Conservation (phyloP, 2,888 invertebrate genomes). For the Osmoderma eremita region DNA sequence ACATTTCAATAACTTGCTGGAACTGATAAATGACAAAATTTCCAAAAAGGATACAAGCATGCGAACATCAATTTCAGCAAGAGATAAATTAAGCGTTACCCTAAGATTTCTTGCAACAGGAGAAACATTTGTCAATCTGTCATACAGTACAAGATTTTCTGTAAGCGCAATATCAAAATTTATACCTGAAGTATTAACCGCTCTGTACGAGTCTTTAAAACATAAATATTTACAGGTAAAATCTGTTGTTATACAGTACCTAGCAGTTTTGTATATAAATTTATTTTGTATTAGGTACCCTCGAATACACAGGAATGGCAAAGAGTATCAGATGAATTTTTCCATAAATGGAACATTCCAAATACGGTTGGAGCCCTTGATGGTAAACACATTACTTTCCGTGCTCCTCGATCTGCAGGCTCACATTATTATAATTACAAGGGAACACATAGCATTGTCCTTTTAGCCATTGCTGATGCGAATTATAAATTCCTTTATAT, state of each 20-base stretch:
- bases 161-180: neutral
- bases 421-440: constrained; percentile 52
- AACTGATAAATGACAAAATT: no score
- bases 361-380: constrained; percentile 49
- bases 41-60: no score
- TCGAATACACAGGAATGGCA: constrained; percentile 21
- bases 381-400: constrained; percentile 50
- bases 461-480: constrained; percentile 51
- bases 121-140: neutral
- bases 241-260: neutral
- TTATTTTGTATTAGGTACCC: constrained; percentile 29
- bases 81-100: neutral
- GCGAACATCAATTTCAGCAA: no score
- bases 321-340: constrained; percentile 27
- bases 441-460: constrained; percentile 49
- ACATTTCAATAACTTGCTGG: no score
- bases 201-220: constrained; percentile 27
- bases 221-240: constrained; percentile 34
- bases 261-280: constrained; percentile 22
- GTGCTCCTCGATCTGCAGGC: constrained; percentile 47
- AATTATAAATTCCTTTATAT: constrained; percentile 51
- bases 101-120: constrained; percentile 6
- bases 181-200: constrained; percentile 7
- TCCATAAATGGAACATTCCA: constrained; percentile 48
- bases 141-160: constrained; percentile 1